These are phyloP conservation scores for Drosophila micromelanica DNA, from an alignment of 1,140 invertebrate species.

Conservation along the genomic window DNA sequence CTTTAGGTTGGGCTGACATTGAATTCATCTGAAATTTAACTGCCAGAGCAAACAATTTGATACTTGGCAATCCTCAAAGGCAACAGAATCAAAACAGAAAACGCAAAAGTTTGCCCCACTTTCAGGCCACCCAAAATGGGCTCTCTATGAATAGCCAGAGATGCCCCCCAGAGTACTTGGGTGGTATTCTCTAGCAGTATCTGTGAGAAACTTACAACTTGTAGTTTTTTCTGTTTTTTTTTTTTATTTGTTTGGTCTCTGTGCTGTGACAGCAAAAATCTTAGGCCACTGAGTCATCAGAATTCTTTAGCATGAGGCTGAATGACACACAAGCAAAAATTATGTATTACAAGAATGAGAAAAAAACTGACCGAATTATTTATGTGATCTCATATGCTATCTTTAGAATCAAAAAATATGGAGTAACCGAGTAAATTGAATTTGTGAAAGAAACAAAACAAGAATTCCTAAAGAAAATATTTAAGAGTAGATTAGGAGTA, in stretches of 20 bases:
- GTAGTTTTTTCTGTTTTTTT: background rate
- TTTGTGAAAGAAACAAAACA: background rate
- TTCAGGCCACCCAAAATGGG: conserved; percentile 49
- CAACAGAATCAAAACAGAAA: conserved; percentile 54
- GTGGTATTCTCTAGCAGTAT: background rate
- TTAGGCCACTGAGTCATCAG: conserved; percentile 40
- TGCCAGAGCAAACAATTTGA: conserved; percentile 37
- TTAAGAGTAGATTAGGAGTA: too few relatives aligned
- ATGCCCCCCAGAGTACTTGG: background rate
- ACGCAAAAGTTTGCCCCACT: conserved; percentile 68
- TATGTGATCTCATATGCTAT: conserved; percentile 5
- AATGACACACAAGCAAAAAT: conserved; percentile 40
- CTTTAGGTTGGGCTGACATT: conserved; percentile 54
- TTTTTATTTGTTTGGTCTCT: background rate
- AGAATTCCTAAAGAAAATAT: background rate
- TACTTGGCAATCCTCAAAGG: conserved; percentile 19
- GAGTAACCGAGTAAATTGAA: background rate
- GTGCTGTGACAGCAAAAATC: conserved; percentile 1
- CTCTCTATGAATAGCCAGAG: background rate
- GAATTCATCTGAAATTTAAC: conserved; percentile 61
- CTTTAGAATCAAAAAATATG: conserved; percentile 6
- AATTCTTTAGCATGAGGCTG: conserved; percentile 42
- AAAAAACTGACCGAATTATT: conserved; percentile 14
- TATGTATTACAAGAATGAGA: conserved; percentile 11
- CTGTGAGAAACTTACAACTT: conserved; percentile 1